Evolutionary conservation across 53 echinoderm and acorn worm species (phyloP), one percentile per base, ranked within the genome.

Genomic region (Luidia sarsii): DNA sequence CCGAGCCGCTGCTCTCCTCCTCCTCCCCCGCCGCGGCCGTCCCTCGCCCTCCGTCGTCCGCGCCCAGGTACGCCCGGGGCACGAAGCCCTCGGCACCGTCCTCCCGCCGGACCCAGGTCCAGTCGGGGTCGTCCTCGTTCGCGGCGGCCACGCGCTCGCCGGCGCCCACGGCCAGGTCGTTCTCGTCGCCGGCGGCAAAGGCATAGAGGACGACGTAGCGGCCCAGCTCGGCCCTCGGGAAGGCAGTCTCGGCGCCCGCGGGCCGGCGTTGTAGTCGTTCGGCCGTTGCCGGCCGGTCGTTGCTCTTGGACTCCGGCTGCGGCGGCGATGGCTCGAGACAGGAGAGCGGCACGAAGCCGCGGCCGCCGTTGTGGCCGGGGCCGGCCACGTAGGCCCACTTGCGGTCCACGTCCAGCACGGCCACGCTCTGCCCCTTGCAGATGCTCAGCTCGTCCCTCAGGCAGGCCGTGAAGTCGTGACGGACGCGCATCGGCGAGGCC

Each of bases 11-110:
- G 1, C 33, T 18, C 7, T 68, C 68, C 16, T 64, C 19, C 18
- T 68, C 67, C 3, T 39, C 45, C 9, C 52, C 69, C 39, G 55
- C 67, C 1, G 14, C 25, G 27, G 53, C 31, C 39, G 45, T 45
- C 39, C n/a, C 43, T n/a, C n/a, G n/a, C n/a, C n/a, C n/a, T n/a
- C n/a, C n/a, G n/a, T n/a, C n/a, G 57, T 82, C 82, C 1, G 82
- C 31, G 20, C 54, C 53, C 9, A 82, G 46, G 32, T 55, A 82
- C 0, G 54, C 39, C 41, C 56, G 68, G 0, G 82, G 82, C 45
- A 82, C 82, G 27, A 82, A 82, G 23, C 82, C 82, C 25, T 82
- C 82, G 2, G 38, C 41, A 29, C 82, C 82, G 57, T 82, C 39
- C 22, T 14, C 46, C 57, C 69, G 68, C 57, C 41, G 55, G 11